Conservation (phyloP, 1,140 invertebrate species). For the Cydia fagiglandana region DNA sequence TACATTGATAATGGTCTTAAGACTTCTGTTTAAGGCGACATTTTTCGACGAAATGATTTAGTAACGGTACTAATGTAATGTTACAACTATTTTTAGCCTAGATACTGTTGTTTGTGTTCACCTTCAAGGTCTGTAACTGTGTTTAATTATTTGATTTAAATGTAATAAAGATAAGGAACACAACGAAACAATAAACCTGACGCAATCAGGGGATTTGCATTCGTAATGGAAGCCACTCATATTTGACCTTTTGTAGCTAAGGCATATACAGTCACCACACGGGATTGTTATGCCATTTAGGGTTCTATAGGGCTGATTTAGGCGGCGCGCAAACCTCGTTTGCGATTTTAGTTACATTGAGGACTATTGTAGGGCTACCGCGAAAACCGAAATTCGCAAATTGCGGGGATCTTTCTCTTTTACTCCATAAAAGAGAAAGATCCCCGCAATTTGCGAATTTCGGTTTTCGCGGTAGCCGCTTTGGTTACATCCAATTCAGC, state of each 20-base stretch:
- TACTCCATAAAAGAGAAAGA: too few species aligned
- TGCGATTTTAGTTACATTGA: too few species aligned
- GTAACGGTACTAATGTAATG: not conserved
- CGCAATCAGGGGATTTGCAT: not conserved
- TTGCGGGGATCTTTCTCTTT: too few species aligned
- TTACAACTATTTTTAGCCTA: constrained; percentile 10
- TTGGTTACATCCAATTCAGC: too few species aligned
- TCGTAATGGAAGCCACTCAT: not conserved
- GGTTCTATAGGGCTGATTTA: too few species aligned
- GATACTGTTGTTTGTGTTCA: not conserved
- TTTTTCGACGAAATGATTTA: not conserved
- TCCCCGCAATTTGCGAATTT: too few species aligned
- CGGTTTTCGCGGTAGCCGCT: too few species aligned
- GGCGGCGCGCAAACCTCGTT: too few species aligned
- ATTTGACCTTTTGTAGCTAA: not conserved
- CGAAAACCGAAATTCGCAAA: too few species aligned
- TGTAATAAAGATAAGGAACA: constrained; percentile 4
- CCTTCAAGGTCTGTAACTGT: not conserved
- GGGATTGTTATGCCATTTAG: too few species aligned
- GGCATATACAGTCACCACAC: too few species aligned
- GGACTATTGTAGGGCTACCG: too few species aligned
- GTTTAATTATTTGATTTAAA: not conserved
- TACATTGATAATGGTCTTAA: not conserved
- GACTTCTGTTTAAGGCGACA: not conserved
- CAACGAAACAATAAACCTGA: not conserved